Base-by-base conservation (phyloP, 2,888 invertebrate species). In the Sabatieria punctata region DNA sequence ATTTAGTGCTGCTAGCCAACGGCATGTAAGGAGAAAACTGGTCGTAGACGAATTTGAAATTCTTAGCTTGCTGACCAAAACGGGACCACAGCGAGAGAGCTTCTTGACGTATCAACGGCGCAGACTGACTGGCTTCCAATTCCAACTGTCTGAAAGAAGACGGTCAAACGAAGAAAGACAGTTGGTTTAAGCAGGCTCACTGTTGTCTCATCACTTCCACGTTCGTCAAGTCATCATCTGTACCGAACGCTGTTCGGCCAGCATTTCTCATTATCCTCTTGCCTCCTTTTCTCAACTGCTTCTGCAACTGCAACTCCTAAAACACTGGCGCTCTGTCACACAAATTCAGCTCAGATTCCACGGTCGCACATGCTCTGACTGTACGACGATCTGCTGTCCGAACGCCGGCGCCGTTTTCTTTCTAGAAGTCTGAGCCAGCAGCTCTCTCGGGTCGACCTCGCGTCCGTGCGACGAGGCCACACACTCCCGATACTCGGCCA, bases 101-200 rank as follows among this genome's bases (percentile, higher is more conserved):
- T n/a, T n/a, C n/a, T n/a, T n/a, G n/a, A n/a, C n/a, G n/a, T n/a
- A n/a, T n/a, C n/a, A n/a, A n/a, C 1, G 70, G 68, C 8, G 58
- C 55, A 42, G 54, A 57, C 8, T 59, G 55, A 44, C 68, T 65
- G 21, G 57, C 49, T 26, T 60, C 55, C 30, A 70, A 52, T 13
- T 66, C 65, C 8, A 64, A 60, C 52, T 69, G 69, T 49, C 70
- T 69, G 54, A n/a, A 55, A 53, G 27, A 43, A 49, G 21, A 41
- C 30, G 45, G 41, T 48, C 64, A 37, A 30, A 18, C 25, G 23
- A 30, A 26, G 30, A 37, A 35, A 19, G 24, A 36, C 27, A 35
- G 18, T n/a, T n/a, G 33, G 8, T 30, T 13, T 18, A 39, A 39
- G 13, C 8, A 8, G 4, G 18, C 30, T 36, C 35, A 54, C 55